Evolutionary conservation across 2,888 invertebrate genomes (phyloP).

Genomic region (Brachyptera risi): DNA sequence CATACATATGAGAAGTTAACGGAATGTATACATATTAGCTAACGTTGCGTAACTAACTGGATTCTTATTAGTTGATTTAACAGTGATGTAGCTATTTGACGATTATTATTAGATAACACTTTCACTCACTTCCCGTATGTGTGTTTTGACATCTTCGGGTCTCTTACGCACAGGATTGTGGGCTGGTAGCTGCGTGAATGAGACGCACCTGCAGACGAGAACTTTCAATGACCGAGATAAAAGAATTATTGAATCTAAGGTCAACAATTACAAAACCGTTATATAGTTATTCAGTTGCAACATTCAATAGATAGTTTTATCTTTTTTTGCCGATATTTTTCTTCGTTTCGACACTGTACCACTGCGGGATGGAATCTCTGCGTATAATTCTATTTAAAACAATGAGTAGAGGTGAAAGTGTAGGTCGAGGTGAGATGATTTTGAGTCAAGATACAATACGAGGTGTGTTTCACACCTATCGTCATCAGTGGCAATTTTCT

Average conservation of each 20-base stretch:
- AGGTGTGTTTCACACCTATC: too few species aligned
- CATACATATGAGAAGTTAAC: background rate
- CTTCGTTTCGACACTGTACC: background rate
- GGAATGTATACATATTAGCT: constrained; percentile 1
- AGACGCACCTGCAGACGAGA: background rate
- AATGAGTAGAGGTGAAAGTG: constrained; percentile 17
- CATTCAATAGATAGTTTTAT: too few species aligned
- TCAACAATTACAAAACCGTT: background rate
- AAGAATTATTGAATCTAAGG: background rate
- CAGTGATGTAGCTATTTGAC: constrained; percentile 15
- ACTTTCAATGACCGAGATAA: constrained; percentile 3
- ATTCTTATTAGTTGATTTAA: constrained; percentile 17
- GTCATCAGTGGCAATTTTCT: too few species aligned
- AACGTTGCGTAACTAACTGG: constrained; percentile 17
- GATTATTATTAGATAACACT: constrained; percentile 12
- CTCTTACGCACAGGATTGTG: constrained; percentile 1
- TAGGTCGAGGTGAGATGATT: constrained; percentile 6
- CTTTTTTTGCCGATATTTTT: background rate
- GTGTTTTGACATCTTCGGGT: constrained; percentile 8
- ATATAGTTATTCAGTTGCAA: too few species aligned
- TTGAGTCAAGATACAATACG: too few species aligned
- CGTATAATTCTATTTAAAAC: background rate
- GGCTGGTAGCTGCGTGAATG: background rate
- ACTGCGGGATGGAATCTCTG: too few species aligned
- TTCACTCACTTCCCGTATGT: constrained; percentile 13